Evolutionary conservation across 1,140 invertebrate species (phyloP).

Genomic region (Leptonema lineaticorne): DNA sequence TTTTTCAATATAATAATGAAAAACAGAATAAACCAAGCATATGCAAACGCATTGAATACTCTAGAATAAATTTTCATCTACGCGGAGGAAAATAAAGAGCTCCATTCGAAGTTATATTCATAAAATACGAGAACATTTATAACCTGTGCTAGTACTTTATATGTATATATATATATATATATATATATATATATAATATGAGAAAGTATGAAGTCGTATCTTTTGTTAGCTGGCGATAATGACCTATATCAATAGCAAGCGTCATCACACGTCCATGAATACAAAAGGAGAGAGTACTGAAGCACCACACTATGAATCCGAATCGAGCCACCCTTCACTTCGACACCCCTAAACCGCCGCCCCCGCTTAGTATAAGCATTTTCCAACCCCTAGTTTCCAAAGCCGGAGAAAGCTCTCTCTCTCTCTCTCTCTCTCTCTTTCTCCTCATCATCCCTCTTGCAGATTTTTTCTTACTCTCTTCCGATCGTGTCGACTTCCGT

Average conservation of each 20-base stretch:
- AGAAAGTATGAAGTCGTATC: too few species aligned
- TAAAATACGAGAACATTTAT: too few species aligned
- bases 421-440: slow-evolving; percentile 26
- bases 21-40: too few species aligned
- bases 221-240: neutral
- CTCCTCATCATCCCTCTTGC: neutral
- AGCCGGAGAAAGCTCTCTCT: slow-evolving; percentile 6
- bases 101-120: too few species aligned
- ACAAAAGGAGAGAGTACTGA: slow-evolving; percentile 25
- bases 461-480: neutral
- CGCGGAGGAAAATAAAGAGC: too few species aligned
- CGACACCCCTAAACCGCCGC: neutral
- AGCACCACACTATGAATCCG: slow-evolving; percentile 30
- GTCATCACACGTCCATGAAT: slow-evolving; percentile 2
- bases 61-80: too few species aligned
- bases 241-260: slow-evolving; percentile 26
- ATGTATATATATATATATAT: too few species aligned
- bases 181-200: too few species aligned
- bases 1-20: too few species aligned
- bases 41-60: too few species aligned
- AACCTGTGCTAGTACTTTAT: too few species aligned
- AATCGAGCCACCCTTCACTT: slow-evolving; percentile 21
- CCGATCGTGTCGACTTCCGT: neutral
- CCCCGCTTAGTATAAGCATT: slow-evolving; percentile 14
- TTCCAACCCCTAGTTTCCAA: slow-evolving; percentile 19